Base-by-base conservation (phyloP, 92 coral and sea anemone genomes). In the Muricea muricata region DNA sequence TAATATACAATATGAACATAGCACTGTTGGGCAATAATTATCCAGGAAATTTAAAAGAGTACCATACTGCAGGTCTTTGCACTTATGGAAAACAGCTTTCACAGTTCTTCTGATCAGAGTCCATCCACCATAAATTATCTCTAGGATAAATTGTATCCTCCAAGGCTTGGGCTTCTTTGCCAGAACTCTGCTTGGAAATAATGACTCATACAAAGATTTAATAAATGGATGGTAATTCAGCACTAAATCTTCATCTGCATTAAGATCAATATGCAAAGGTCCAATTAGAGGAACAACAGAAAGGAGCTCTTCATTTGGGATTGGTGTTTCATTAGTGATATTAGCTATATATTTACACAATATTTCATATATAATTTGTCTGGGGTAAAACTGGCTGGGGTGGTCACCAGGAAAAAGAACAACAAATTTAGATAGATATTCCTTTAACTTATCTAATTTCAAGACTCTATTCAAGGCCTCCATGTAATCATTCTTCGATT, bases 131-230 rank as follows among this genome's bases (percentile, higher is more conserved):
- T 85, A 89, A 4, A 58, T 68, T 0, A 80, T 50, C 42, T 69
- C 93, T 4, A 90, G 85, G 14, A 76, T 26, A 39, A 86, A 90
- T 80, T 86, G 93, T 7, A 65, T 85, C n/a, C 81, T 25, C 90
- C 92, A 81, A 25, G 90, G 92, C 28, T 85, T 85, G 13, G 91
- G 88, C 14, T 80, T 74, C 29, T 85, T 84, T 18, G 90, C 92
- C 30, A 89, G 86, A 31, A 74, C 76, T 33, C 39, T 74, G 35
- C 80, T 87, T 15, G 87, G 84, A 29, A 79, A 86, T 2, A 86
- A 6, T 10, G 85, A 37, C 63, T 87, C 83, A 61, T 83, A 88
- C 7, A 82, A 47, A 56, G 48, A 50, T 58, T 61, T 48, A 34
- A 85, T 15, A 40, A 83, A 75, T 4, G 87, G 87, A 3, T 52